Evolutionary conservation across 2,113 vertebrate species (phyloP).

Genomic region (Pterocles burchelli): DNA sequence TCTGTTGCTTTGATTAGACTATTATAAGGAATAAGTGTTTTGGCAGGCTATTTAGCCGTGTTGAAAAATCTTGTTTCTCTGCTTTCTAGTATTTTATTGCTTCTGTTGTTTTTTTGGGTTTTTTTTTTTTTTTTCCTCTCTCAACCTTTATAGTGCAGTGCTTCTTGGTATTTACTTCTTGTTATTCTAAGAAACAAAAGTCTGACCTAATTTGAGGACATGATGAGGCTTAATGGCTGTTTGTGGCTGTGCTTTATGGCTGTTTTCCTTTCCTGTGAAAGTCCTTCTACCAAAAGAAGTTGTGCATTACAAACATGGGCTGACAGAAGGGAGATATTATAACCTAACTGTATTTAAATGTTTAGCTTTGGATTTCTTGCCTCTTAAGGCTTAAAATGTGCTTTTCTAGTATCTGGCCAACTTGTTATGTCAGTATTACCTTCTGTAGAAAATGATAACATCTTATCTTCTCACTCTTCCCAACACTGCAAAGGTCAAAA

Average conservation of each 20-base stretch:
- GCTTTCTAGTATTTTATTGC: slow-evolving; percentile 66
- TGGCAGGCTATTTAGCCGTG: slow-evolving; percentile 61
- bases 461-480: background rate
- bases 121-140: background rate
- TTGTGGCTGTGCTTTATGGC: background rate
- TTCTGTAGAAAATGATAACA: background rate
- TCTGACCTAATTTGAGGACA: background rate
- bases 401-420: background rate
- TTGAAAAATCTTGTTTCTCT: slow-evolving; percentile 67
- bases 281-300: background rate
- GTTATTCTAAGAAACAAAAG: background rate
- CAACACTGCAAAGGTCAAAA: background rate
- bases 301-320: background rate
- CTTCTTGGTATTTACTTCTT: background rate
- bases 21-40: slow-evolving; percentile 64
- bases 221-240: background rate
- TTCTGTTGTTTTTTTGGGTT: background rate
- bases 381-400: background rate
- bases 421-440: background rate
- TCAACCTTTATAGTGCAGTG: background rate
- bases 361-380: background rate
- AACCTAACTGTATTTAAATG: background rate
- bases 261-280: background rate
- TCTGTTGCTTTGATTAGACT: slow-evolving; percentile 74
- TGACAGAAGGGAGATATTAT: background rate